Evolutionary conservation across 2,797 vertebrate genomes (phyloP).

Genomic region (Ficedula albicollis): DNA sequence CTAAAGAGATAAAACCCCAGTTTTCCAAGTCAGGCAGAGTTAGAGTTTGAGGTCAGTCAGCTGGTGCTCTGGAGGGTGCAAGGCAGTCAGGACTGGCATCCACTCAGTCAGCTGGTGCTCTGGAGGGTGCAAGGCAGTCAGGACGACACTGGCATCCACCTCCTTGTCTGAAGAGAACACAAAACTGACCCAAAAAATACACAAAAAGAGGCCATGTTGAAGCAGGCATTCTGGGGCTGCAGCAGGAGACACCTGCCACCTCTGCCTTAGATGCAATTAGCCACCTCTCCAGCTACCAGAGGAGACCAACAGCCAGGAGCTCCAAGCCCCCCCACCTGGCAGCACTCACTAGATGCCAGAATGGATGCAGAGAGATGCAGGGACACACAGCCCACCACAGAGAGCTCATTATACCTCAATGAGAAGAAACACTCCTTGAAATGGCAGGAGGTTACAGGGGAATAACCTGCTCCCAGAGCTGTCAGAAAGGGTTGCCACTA

Average conservation of each 20-base stretch:
- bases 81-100: neutral
- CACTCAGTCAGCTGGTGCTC: neutral
- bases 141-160: neutral
- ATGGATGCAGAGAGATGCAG: neutral
- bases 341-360: neutral
- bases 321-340: neutral
- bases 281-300: neutral
- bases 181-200: neutral
- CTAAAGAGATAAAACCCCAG: neutral
- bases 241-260: neutral
- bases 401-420: neutral
- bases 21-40: neutral
- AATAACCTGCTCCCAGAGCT: neutral
- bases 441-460: neutral
- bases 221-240: neutral
- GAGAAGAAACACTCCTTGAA: neutral
- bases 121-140: neutral
- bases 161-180: neutral
- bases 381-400: neutral
- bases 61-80: neutral
- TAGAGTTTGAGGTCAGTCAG: neutral
- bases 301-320: neutral
- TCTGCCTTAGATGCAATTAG: neutral
- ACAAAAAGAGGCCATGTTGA: neutral
- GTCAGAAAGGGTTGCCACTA: neutral